A percentile compares a stretch with the other conserved stretches of the same genome.
Conservation (phyloP, 2,113 vertebrate species). For the Isichthys henryi region DNA sequence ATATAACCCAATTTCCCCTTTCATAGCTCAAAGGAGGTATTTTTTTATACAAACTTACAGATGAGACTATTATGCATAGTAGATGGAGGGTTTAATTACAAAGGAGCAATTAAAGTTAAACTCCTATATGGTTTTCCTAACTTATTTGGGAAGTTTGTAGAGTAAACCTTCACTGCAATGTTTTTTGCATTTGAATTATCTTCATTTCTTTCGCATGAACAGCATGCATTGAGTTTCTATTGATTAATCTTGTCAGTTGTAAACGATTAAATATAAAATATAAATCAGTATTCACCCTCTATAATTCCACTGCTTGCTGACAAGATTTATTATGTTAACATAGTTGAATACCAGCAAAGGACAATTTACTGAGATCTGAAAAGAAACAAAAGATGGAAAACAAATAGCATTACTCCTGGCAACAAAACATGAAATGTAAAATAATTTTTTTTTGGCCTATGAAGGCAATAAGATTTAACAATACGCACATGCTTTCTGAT, state of each 20-base stretch:
- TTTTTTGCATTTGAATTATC: neutral
- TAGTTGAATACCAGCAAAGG: neutral
- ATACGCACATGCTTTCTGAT: neutral
- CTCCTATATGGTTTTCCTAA: neutral
- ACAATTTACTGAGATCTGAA: neutral
- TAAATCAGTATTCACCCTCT: neutral
- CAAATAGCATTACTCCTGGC: neutral
- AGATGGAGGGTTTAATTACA: neutral
- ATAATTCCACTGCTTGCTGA: neutral
- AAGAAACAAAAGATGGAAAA: neutral
- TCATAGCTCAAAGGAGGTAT: neutral
- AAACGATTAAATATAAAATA: neutral
- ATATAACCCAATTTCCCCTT: neutral
- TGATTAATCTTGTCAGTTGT: neutral
- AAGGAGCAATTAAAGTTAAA: neutral
- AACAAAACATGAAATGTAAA: slow-evolving; percentile 1
- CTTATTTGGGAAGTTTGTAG: neutral
- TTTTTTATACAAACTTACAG: neutral
- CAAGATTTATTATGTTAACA: neutral
- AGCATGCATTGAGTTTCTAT: neutral
- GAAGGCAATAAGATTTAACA: neutral
- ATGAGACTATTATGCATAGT: neutral
- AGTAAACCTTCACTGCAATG: slow-evolving; percentile 1
- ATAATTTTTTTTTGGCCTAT: neutral
- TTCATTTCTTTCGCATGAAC: neutral